Base-by-base conservation (phyloP, 2,797 vertebrate genomes). In the Manis pentadactyla region DNA sequence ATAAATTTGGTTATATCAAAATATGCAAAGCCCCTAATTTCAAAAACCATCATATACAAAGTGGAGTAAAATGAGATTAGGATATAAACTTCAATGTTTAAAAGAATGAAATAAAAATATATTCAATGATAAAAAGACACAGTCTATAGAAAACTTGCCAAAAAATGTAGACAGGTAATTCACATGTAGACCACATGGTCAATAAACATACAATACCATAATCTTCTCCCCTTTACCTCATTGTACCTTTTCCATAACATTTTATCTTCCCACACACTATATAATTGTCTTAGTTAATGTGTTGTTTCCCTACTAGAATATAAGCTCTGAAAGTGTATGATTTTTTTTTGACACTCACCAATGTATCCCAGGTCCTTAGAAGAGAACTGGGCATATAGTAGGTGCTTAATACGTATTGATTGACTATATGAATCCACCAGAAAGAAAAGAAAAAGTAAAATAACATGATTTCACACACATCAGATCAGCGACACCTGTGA, bases 331-430 rank as follows among this genome's bases (percentile, higher is more conserved):
- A 93, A 81, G 9, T 85, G 4, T n/a, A 17, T 78, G 9, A 18
- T 42, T 84, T 95, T 90, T 90, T 69, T 61, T 53, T 87, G 71
- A 69, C 21, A 29, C 29, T 73, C 31, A 61, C 17, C 6, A 57
- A 53, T 57, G 17, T 71, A 78, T 90, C 15, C 23, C 37, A 90
- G 71, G 17, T 87, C 37, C 12, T 83, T 83, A 63, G 23, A 89
- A 77, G 29, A 90, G 27, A 71, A 53, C 63, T 81, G 73, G 42
- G 42, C 9, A 88, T 71, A 88, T 29, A 64, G 4, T 31, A 69
- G 34, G 51, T 77, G 17, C 21, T n/a, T 42, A 94, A 90, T 94
- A 90, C 66, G 51, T 82, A 63, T 87, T 82, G 83, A 27, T 90
- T 77, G 37, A 73, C 23, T 84, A n/a, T 64, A 57, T 91, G 59